phyloP scores from a whole-genome alignment of 1,140 invertebrate genomes.

The Grapholita molesta region DNA sequence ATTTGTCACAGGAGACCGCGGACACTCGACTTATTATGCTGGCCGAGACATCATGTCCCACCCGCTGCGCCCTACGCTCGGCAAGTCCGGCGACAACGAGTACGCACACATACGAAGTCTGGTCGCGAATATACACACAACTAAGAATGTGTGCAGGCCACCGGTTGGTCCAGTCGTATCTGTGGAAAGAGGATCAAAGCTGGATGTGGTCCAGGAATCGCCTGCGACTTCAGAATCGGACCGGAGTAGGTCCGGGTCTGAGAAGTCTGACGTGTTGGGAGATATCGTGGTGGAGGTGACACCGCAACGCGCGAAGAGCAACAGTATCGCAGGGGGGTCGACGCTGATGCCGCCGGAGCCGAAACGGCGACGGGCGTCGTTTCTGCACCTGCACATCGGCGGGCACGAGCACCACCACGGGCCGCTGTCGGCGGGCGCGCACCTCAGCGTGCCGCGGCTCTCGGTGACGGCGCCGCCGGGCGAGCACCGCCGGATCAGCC shows the following conservation, averaged over 20 bases:
- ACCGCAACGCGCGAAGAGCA: slow-evolving; percentile 61
- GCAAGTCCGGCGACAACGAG: slow-evolving; percentile 48
- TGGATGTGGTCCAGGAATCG: slow-evolving; percentile 56
- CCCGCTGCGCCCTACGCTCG: slow-evolving; percentile 43
- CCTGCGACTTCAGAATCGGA: slow-evolving; percentile 56
- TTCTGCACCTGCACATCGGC: slow-evolving; percentile 61
- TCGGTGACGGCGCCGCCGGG: slow-evolving; percentile 73
- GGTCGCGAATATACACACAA: slow-evolving; percentile 71
- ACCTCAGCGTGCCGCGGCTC: slow-evolving; percentile 70
- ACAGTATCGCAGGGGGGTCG: slow-evolving; percentile 64
- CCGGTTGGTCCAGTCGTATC: slow-evolving; percentile 31
- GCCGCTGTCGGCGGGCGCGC: slow-evolving; percentile 60
- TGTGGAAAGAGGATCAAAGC: slow-evolving; percentile 26
- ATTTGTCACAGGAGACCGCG: slow-evolving; percentile 59
- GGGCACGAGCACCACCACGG: slow-evolving; percentile 44
- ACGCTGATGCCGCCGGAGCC: slow-evolving; percentile 46
- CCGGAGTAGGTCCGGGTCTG: slow-evolving; percentile 41
- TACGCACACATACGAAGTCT: slow-evolving; percentile 69
- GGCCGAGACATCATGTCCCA: slow-evolving; percentile 51
- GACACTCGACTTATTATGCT: slow-evolving; percentile 59
- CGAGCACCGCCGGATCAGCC: slow-evolving; percentile 70
- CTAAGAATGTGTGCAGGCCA: slow-evolving; percentile 71
- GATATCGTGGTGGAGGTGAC: slow-evolving; percentile 26
- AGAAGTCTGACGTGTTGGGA: slow-evolving; percentile 32
- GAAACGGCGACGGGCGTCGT: slow-evolving; percentile 62